A percentile compares a stretch with the other conserved stretches of the same genome.
Conservation (phyloP, 37 sponge, comb jelly and placozoan genomes). For the Tethya wilhelma region DNA sequence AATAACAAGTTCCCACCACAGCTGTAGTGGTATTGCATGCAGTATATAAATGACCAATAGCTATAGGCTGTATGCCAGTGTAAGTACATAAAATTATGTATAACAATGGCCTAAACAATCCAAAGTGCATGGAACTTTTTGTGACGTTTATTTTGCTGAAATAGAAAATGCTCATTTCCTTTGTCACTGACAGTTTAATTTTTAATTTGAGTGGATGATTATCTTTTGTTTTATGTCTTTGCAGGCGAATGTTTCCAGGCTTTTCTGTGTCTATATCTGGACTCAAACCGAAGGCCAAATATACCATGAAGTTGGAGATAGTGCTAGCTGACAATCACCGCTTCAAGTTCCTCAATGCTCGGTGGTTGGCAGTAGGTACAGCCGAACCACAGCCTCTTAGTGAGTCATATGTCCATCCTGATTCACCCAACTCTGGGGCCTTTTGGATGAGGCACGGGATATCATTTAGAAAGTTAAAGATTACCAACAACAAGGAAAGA, state of each 20-base stretch:
- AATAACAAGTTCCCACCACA: background rate
- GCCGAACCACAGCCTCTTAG: slow-evolving; percentile 75
- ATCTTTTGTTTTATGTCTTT: background rate
- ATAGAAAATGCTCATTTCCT: background rate
- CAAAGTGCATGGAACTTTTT: too few species aligned
- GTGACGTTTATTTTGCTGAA: too few species aligned
- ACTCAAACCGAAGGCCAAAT: slow-evolving; percentile 83
- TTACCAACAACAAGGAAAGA: slow-evolving; percentile 85
- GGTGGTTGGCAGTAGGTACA: slow-evolving; percentile 86
- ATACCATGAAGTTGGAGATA: slow-evolving; percentile 89
- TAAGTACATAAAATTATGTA: too few species aligned
- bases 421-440: slow-evolving; percentile 71
- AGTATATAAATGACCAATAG: too few species aligned
- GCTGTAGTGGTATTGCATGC: too few species aligned
- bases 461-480: slow-evolving; percentile 78
- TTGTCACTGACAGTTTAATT: background rate
- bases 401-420: slow-evolving; percentile 74
- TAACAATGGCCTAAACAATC: too few species aligned
- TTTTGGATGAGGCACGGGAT: slow-evolving; percentile 89
- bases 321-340: slow-evolving; percentile 86
- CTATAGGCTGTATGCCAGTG: too few species aligned
- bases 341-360: slow-evolving; percentile 86
- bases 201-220: background rate
- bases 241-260: slow-evolving; percentile 95
- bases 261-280: slow-evolving; percentile 72